Evolutionary conservation across 2,113 vertebrate species (phyloP).

Genomic region (Salvelinus alpinus): DNA sequence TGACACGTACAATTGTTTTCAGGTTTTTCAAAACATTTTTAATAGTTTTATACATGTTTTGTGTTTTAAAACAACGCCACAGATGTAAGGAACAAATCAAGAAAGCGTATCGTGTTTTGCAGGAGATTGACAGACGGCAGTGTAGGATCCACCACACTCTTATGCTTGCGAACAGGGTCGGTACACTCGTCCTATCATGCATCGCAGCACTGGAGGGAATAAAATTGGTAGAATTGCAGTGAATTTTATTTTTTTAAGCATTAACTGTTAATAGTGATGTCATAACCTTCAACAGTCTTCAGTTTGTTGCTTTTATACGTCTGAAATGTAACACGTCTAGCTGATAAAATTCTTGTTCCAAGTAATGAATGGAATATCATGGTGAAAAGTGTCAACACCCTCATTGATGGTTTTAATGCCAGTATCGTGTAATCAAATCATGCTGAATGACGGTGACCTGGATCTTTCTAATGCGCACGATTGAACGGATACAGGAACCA

Average conservation of each 20-base stretch:
- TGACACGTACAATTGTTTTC: conserved; percentile 21
- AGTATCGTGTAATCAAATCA: too few species aligned
- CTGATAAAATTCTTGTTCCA: too few species aligned
- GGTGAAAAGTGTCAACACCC: too few species aligned
- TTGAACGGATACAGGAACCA: background rate
- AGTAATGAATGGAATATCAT: too few species aligned
- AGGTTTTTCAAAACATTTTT: conserved; percentile 24
- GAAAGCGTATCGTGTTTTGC: background rate
- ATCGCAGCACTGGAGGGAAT: conserved; percentile 81
- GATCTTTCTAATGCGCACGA: too few species aligned
- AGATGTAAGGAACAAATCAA: conserved; percentile 10
- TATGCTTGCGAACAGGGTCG: conserved; percentile 90
- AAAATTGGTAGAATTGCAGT: background rate
- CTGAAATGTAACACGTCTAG: too few species aligned
- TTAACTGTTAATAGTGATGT: too few species aligned
- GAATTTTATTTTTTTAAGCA: too few species aligned
- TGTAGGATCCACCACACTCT: conserved; percentile 16
- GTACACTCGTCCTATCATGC: conserved; percentile 96
- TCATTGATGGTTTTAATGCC: too few species aligned
- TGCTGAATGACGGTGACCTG: too few species aligned
- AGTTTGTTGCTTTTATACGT: too few species aligned
- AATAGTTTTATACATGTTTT: conserved; percentile 48
- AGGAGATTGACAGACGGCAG: background rate
- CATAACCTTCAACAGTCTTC: too few species aligned
- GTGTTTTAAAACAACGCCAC: conserved; percentile 30